Percentiles rank a stretch among this genome's conserved stretches.
phyloP scores from a whole-genome alignment of 2,113 vertebrate species.

The Hippocampus barbouri region DNA sequence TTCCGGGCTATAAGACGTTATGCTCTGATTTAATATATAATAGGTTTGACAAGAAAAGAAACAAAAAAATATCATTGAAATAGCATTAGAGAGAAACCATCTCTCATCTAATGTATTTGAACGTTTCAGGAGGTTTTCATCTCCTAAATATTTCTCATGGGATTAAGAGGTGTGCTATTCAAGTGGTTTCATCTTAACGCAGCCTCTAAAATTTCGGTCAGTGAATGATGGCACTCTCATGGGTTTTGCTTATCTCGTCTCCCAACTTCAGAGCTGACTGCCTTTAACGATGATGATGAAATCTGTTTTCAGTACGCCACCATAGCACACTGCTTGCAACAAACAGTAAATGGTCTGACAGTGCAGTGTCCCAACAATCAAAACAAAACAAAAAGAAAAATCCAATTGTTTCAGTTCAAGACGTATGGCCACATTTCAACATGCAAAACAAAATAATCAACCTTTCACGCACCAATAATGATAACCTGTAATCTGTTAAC shows the following conservation, averaged over 20 bases:
- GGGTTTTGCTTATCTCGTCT: slow-evolving; percentile 34
- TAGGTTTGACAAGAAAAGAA: slow-evolving; percentile 31
- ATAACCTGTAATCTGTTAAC: too few relatives aligned
- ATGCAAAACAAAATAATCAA: too few relatives aligned
- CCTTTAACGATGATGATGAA: slow-evolving; percentile 13
- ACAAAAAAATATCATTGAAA: slow-evolving; percentile 35
- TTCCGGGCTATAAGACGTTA: slow-evolving; percentile 18
- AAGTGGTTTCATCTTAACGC: slow-evolving; percentile 6
- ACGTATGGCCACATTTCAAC: too few relatives aligned
- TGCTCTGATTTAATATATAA: slow-evolving; percentile 29
- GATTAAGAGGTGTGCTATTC: slow-evolving; percentile 29
- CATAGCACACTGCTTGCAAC: background rate
- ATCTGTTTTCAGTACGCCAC: slow-evolving; percentile 18
- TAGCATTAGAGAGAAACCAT: slow-evolving; percentile 25
- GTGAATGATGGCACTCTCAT: slow-evolving; percentile 34
- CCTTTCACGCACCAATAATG: too few relatives aligned
- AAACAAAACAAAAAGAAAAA: too few relatives aligned
- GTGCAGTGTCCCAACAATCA: background rate
- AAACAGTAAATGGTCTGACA: background rate
- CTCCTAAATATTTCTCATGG: slow-evolving; percentile 23
- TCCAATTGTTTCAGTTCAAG: too few relatives aligned
- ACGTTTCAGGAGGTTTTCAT: slow-evolving; percentile 32
- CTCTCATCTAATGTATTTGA: slow-evolving; percentile 19
- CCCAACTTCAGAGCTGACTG: slow-evolving; percentile 17
- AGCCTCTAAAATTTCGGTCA: slow-evolving; percentile 45